Evolutionary conservation across 1,140 invertebrate genomes (phyloP).

Genomic region (Hypothenemus hampei): DNA sequence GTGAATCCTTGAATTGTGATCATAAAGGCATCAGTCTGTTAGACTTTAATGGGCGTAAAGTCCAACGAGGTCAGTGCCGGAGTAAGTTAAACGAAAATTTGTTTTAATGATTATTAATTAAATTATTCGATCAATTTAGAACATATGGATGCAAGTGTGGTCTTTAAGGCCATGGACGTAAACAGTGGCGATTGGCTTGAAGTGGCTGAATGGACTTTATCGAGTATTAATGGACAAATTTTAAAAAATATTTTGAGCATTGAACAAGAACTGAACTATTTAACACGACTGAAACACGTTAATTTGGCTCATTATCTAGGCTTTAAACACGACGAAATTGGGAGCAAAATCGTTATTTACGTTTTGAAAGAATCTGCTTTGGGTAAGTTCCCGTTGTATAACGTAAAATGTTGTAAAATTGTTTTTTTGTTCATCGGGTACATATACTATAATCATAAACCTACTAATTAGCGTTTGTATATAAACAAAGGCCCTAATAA

Average conservation of each 20-base stretch:
- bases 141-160: slow-evolving; percentile 60
- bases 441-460: too few species aligned
- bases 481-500: too few species aligned
- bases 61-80: slow-evolving; percentile 54
- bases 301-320: slow-evolving; percentile 70
- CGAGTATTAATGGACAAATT: slow-evolving; percentile 35
- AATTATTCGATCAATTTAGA: slow-evolving; percentile 44
- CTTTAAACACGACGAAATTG: slow-evolving; percentile 57
- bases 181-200: slow-evolving; percentile 62
- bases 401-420: background rate
- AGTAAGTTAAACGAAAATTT: slow-evolving; percentile 40
- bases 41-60: slow-evolving; percentile 52
- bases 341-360: slow-evolving; percentile 52
- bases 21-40: slow-evolving; percentile 51
- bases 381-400: too few species aligned
- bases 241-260: slow-evolving; percentile 58
- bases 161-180: slow-evolving; percentile 64
- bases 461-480: too few species aligned
- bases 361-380: slow-evolving; percentile 64
- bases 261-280: slow-evolving; percentile 66
- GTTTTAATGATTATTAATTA: background rate
- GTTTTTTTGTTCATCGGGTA: background rate
- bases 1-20: slow-evolving; percentile 48
- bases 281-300: slow-evolving; percentile 63
- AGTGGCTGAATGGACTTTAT: slow-evolving; percentile 62